These are phyloP conservation scores for Xenentodon cancila DNA, from an alignment of 2,797 vertebrate species.

Conservation along the genomic window DNA sequence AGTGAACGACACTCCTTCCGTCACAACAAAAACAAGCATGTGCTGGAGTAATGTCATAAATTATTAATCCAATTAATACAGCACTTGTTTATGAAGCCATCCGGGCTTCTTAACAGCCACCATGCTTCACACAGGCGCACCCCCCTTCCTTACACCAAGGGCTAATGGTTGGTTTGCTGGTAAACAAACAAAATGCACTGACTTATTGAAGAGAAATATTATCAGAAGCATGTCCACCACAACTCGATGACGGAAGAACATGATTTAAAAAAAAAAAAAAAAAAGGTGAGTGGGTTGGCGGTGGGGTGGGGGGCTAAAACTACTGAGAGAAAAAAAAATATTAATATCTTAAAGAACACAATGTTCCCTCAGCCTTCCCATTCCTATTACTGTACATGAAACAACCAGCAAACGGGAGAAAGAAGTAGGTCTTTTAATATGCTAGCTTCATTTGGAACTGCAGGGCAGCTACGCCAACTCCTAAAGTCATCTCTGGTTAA, in stretches of 20 bases:
- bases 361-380: no score
- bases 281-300: background rate
- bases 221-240: constrained; percentile 18
- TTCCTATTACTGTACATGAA: no score
- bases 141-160: constrained; percentile 33
- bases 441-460: no score
- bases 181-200: constrained; percentile 48
- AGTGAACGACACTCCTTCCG: constrained; percentile 12
- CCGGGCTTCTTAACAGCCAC: constrained; percentile 53
- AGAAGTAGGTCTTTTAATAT: no score
- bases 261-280: background rate
- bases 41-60: constrained; percentile 27
- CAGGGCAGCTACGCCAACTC: no score
- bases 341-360: no score
- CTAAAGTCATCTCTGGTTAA: no score
- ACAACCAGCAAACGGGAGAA: no score
- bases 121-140: constrained; percentile 43
- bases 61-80: constrained; percentile 36
- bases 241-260: constrained; percentile 9
- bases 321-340: no score
- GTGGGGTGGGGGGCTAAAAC: no score
- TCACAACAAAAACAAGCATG: constrained; percentile 57
- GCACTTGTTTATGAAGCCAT: constrained; percentile 56
- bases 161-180: constrained; percentile 59
- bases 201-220: constrained; percentile 37